Conservation (phyloP, 2,888 invertebrate genomes). For the Phasia obesa region DNA sequence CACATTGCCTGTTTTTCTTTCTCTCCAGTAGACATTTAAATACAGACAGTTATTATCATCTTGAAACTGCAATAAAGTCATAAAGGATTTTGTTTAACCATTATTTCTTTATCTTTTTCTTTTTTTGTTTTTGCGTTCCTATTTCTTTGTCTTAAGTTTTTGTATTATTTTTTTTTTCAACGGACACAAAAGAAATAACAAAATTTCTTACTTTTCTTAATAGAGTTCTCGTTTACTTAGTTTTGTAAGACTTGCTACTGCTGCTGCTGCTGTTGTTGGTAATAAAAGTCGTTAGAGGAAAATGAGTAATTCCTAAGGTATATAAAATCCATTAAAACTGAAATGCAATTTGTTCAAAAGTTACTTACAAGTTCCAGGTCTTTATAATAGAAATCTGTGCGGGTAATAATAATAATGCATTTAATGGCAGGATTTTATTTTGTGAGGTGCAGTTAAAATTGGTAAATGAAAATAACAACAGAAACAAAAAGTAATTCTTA, state of each 20-base stretch:
- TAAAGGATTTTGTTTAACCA: slow-evolving; percentile 70
- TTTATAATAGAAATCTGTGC: slow-evolving; percentile 17
- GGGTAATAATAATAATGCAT: slow-evolving; percentile 43
- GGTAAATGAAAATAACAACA: background rate
- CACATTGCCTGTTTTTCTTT: background rate
- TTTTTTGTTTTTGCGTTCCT: slow-evolving; percentile 7
- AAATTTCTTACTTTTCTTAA: slow-evolving; percentile 49
- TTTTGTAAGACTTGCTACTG: slow-evolving; percentile 32
- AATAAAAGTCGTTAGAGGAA: slow-evolving; percentile 66
- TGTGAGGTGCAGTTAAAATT: background rate
- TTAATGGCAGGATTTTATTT: slow-evolving; percentile 19
- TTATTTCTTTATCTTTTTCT: slow-evolving; percentile 48
- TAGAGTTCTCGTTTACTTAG: slow-evolving; percentile 30
- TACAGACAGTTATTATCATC: slow-evolving; percentile 66
- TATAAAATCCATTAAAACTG: slow-evolving; percentile 66
- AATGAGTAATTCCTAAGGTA: slow-evolving; percentile 69
- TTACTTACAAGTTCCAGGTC: slow-evolving; percentile 44
- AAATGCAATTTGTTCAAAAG: slow-evolving; percentile 69
- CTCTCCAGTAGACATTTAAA: slow-evolving; percentile 34
- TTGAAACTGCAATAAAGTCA: slow-evolving; percentile 69
- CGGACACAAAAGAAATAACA: slow-evolving; percentile 29
- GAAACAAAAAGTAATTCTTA: background rate
- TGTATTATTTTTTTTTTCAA: slow-evolving; percentile 16
- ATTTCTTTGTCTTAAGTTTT: slow-evolving; percentile 36
- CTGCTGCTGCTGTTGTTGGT: slow-evolving; percentile 43